Base-by-base conservation (phyloP, 1,140 invertebrate species). In the Hormaphis cornu region DNA sequence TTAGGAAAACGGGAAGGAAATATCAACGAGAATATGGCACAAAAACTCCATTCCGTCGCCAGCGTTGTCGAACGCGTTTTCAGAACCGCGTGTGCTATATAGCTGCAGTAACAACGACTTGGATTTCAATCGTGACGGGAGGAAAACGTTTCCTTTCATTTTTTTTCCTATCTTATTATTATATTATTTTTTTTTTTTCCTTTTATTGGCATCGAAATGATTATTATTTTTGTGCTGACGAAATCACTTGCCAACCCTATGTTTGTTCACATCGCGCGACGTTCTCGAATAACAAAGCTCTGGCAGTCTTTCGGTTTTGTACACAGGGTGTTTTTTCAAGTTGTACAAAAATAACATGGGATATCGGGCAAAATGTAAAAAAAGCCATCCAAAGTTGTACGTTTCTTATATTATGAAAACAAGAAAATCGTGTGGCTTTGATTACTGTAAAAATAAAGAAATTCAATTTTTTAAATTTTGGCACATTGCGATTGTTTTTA, bases 101-200 rank as follows among this genome's bases (percentile, higher is more conserved):
- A n/a, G n/a, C n/a, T n/a, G 33, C 35, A 33, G 30, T 37, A 40
- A 30, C 54, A 40, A 58, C 35, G 54, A 58, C 54, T 58, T 22
- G 53, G 54, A 58, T 58, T 58, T 58, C 54, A 58, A 58, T 58
- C 54, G n/a, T 24, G 54, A 58, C 33, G 20, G 40, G 24, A 58
- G 24, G 16, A n/a, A n/a, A n/a, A n/a, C n/a, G n/a, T n/a, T n/a
- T n/a, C n/a, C n/a, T n/a, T n/a, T n/a, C 35, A 58, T 58, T 50
- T 50, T 40, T 58, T 24, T 9, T 9, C 40, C 16, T n/a, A 24
- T 16, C 10, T 20, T 20, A n/a, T 33, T 35, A 10, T 22, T 56
- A 37, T 56, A 37, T 24, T 58, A 37, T 24, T 37, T 40, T 37
- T 58, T 58, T 24, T 56, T 56, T 56, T 33, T 42, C 18, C 18